Conservation (phyloP, 2,888 invertebrate species). For the Cremastinae sp. region DNA sequence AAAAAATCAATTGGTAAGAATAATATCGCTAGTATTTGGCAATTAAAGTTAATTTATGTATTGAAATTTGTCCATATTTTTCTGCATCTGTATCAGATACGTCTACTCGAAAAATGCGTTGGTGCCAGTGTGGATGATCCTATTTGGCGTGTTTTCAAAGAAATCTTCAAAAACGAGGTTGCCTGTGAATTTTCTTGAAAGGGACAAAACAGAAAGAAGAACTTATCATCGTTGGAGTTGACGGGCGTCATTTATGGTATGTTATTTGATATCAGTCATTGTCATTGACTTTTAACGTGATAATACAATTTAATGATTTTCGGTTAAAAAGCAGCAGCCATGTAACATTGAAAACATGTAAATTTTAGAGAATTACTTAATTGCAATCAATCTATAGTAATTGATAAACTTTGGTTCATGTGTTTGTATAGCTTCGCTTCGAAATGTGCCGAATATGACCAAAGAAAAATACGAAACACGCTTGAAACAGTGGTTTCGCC, state of each 20-base stretch:
- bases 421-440: conserved; percentile 3
- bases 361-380: no score
- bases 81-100: no score
- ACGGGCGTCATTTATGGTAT: conserved; percentile 23
- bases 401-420: no score
- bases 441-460: conserved; percentile 14
- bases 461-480: conserved; percentile 15
- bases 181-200: conserved; percentile 22
- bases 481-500: conserved; percentile 18
- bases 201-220: conserved; percentile 12
- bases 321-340: no score
- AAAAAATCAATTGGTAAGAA: conserved; percentile 5
- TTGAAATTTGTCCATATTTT: no score
- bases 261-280: no score
- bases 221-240: conserved; percentile 18
- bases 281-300: no score
- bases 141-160: conserved; percentile 22
- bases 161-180: conserved; percentile 35
- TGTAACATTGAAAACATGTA: no score
- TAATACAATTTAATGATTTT: no score
- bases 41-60: no score
- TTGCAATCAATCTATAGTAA: no score
- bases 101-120: conserved; percentile 21
- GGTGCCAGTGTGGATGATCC: conserved; percentile 25
- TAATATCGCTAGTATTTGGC: no score